phyloP scores from a whole-genome alignment of 2,113 vertebrate genomes.

The Pungitius pungitius region DNA sequence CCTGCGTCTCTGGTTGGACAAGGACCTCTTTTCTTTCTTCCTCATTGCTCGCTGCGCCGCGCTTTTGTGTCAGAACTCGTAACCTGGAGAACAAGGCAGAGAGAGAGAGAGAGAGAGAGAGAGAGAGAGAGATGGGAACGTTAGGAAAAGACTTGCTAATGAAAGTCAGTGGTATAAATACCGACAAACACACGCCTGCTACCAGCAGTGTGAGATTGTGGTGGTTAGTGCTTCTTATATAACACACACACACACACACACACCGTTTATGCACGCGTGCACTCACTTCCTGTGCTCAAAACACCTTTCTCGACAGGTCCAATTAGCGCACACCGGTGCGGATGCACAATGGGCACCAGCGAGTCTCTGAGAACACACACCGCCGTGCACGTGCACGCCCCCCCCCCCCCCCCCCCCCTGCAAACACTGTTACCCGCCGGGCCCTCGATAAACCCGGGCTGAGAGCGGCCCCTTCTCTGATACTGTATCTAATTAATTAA shows the following conservation, averaged over 20 bases:
- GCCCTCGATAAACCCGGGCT: constrained; percentile 34
- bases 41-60: constrained; percentile 52
- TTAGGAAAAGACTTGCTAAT: constrained; percentile 46
- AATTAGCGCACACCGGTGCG: constrained; percentile 37
- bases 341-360: constrained; percentile 39
- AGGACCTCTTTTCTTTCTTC: constrained; percentile 55
- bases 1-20: constrained; percentile 65
- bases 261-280: constrained; percentile 10
- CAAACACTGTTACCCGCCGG: constrained; percentile 25
- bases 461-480: constrained; percentile 43
- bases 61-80: constrained; percentile 42
- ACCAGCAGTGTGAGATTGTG: constrained; percentile 21
- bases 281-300: constrained; percentile 23
- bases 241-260: constrained; percentile 4
- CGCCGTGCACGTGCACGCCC: constrained; percentile 14
- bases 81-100: constrained; percentile 44
- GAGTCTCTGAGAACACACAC: constrained; percentile 27
- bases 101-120: neutral
- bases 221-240: constrained; percentile 34
- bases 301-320: constrained; percentile 36
- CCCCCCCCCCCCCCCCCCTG: constrained; percentile 12
- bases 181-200: constrained; percentile 49
- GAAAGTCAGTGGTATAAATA: constrained; percentile 39
- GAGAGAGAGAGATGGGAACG: constrained; percentile 5
- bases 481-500: constrained; percentile 69